Evolutionary conservation across 1,140 invertebrate species (phyloP).

Genomic region (Lucilia sericata): DNA sequence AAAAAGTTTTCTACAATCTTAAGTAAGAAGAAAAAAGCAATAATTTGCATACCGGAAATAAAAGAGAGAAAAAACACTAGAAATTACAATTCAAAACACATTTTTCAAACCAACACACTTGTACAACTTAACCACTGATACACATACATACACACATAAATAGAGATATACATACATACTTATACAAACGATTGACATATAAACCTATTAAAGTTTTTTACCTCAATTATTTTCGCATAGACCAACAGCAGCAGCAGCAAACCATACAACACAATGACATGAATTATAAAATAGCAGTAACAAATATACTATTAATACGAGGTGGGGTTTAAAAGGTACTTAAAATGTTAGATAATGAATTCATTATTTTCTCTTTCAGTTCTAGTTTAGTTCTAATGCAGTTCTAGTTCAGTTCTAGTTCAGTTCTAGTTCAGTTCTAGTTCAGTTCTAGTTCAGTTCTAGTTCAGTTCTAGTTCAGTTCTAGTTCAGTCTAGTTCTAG

Average conservation of each 20-base stretch:
- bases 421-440: too few relatives aligned
- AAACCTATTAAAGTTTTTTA: slow-evolving; percentile 22
- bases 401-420: too few relatives aligned
- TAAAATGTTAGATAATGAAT: too few relatives aligned
- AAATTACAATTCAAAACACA: slow-evolving; percentile 37
- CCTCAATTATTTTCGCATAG: slow-evolving; percentile 26
- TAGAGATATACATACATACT: slow-evolving; percentile 32
- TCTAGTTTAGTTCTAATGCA: too few relatives aligned
- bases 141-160: slow-evolving; percentile 36
- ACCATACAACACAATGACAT: background rate
- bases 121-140: background rate
- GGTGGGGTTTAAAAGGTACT: too few relatives aligned
- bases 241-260: background rate
- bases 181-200: slow-evolving; percentile 44
- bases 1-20: background rate
- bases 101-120: background rate
- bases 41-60: slow-evolving; percentile 11
- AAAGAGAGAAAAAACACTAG: slow-evolving; percentile 45
- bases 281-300: background rate
- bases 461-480: too few relatives aligned
- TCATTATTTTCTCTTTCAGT: too few relatives aligned
- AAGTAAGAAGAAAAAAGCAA: slow-evolving; percentile 16
- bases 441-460: too few relatives aligned
- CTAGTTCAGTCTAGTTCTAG: too few relatives aligned
- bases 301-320: background rate